phyloP scores from a whole-genome alignment of 2,888 invertebrate genomes.

The Oasisia sp. region DNA sequence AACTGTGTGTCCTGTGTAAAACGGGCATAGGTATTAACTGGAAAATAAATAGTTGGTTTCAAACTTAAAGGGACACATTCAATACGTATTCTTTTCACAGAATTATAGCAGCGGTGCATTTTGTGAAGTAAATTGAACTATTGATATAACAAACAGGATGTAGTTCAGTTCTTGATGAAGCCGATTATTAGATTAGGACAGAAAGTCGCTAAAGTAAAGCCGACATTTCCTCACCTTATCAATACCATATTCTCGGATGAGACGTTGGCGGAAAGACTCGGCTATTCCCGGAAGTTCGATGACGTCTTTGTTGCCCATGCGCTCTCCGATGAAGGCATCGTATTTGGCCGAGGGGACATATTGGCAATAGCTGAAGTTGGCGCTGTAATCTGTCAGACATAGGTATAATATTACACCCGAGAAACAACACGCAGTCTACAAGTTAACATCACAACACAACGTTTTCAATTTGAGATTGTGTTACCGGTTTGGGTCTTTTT shows the following conservation, averaged over 20 bases:
- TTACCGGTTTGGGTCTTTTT: neutral
- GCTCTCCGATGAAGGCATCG: neutral
- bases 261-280: neutral
- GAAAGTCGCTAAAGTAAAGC: neutral
- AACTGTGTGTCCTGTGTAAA: too few species aligned
- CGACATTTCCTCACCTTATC: neutral
- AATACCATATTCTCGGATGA: neutral
- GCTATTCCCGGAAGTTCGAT: conserved; percentile 1
- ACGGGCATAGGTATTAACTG: too few species aligned
- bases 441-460: neutral
- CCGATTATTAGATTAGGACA: too few species aligned
- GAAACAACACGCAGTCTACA: neutral
- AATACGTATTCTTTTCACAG: too few species aligned
- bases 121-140: too few species aligned
- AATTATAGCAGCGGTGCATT: too few species aligned
- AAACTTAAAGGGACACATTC: too few species aligned
- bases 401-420: neutral
- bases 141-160: too few species aligned
- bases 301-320: neutral
- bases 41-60: too few species aligned
- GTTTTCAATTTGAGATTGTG: neutral
- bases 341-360: neutral
- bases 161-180: too few species aligned
- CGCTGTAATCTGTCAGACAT: neutral
- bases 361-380: neutral